Evolutionary conservation across 2,888 invertebrate genomes (phyloP).

Genomic region (Drosophila meridiana): DNA sequence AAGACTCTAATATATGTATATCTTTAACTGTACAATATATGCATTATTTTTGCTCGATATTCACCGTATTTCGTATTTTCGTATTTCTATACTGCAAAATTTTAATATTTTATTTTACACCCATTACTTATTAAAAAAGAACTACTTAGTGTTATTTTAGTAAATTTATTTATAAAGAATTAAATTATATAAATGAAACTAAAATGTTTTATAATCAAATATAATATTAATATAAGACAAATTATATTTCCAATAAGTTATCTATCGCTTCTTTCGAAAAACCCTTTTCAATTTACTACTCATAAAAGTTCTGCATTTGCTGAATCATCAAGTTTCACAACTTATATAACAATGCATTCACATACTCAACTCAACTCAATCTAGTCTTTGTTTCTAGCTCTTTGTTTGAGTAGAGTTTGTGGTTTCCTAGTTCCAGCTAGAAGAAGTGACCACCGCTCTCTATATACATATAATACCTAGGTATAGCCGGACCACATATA

Average conservation of each 20-base stretch:
- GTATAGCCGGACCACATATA: conserved; percentile 5
- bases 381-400: conserved; percentile 3
- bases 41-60: background rate
- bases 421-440: conserved; percentile 5
- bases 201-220: too few relatives aligned
- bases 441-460: conserved; percentile 5
- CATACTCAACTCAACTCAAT: background rate
- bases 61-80: background rate
- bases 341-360: conserved; percentile 17
- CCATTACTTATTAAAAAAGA: too few relatives aligned
- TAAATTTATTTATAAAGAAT: too few relatives aligned
- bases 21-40: background rate
- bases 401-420: background rate
- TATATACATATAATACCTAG: conserved; percentile 1
- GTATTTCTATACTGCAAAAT: background rate
- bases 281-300: background rate
- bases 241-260: background rate
- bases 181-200: too few relatives aligned
- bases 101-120: background rate
- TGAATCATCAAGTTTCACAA: background rate
- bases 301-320: background rate
- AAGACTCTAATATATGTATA: background rate
- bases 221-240: too few relatives aligned
- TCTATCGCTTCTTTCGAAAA: background rate
- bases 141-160: too few relatives aligned